These are phyloP conservation scores for Ptychoptera contaminata DNA, from an alignment of 2,888 invertebrate species.

Conservation along the genomic window DNA sequence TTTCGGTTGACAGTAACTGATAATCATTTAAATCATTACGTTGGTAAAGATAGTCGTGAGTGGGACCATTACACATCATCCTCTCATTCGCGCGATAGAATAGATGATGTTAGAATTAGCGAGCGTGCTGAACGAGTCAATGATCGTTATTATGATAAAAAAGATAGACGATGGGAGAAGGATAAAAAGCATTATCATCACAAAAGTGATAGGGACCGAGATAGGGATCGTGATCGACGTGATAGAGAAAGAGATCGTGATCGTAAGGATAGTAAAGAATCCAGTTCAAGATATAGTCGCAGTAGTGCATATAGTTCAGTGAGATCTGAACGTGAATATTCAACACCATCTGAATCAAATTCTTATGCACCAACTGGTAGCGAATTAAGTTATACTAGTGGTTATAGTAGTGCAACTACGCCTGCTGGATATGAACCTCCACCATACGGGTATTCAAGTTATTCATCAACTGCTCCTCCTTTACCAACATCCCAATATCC, in stretches of 20 bases:
- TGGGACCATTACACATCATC: conserved; percentile 14
- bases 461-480: conserved; percentile 9
- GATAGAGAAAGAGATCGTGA: conserved; percentile 27
- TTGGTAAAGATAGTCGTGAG: conserved; percentile 8
- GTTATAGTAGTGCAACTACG: conserved; percentile 1
- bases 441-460: not conserved
- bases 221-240: conserved; percentile 22
- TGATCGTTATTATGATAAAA: conserved; percentile 15
- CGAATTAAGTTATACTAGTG: conserved; percentile 1
- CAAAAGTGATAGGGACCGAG: conserved; percentile 24
- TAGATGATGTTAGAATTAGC: conserved; percentile 14
- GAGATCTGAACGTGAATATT: conserved; percentile 6
- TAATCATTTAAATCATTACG: conserved; percentile 4
- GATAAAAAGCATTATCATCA: conserved; percentile 19
- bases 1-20: no score
- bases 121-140: conserved; percentile 11
- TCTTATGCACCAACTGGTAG: conserved; percentile 1
- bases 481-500: conserved; percentile 17
- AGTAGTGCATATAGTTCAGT: conserved; percentile 7
- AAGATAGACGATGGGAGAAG: conserved; percentile 18
- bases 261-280: conserved; percentile 2
- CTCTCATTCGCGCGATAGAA: conserved; percentile 8
- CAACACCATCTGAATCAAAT: conserved; percentile 5
- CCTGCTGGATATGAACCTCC: not conserved
- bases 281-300: conserved; percentile 11